phyloP scores from a whole-genome alignment of 2,797 vertebrate species.

The Sebastes minor region DNA sequence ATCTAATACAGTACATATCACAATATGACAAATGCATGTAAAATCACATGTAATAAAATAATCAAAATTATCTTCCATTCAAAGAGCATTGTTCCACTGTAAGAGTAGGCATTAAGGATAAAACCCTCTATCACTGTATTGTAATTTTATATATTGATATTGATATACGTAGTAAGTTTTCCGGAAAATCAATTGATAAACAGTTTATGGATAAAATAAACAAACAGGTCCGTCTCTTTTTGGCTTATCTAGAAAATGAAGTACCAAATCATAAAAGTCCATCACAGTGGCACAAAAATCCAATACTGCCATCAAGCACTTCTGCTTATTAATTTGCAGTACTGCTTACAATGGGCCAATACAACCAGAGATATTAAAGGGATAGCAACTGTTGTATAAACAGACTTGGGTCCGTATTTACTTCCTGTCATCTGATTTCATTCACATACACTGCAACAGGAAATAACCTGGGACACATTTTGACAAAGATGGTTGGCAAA shows the following conservation, averaged over 20 bases:
- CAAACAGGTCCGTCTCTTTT: not conserved
- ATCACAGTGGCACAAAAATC: not conserved
- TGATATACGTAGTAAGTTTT: not conserved
- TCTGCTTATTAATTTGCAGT: not conserved
- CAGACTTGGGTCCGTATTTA: too few relatives aligned
- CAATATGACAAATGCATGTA: not conserved
- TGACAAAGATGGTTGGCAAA: too few relatives aligned
- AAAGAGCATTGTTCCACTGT: too few relatives aligned
- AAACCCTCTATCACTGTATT: not conserved
- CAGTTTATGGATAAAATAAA: not conserved
- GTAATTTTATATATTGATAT: not conserved
- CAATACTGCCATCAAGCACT: not conserved
- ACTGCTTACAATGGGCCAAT: not conserved
- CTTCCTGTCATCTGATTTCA: too few relatives aligned
- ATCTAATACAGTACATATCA: not conserved
- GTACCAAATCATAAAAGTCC: not conserved
- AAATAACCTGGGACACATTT: too few relatives aligned
- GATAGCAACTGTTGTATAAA: not conserved
- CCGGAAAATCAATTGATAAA: not conserved
- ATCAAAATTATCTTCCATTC: not conserved
- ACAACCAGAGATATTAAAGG: not conserved
- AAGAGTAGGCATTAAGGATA: not conserved
- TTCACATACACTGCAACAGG: too few relatives aligned
- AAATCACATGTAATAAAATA: not conserved
- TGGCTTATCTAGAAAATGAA: not conserved